Conservation (phyloP, 2,113 vertebrate species). For the Progne subis region DNA sequence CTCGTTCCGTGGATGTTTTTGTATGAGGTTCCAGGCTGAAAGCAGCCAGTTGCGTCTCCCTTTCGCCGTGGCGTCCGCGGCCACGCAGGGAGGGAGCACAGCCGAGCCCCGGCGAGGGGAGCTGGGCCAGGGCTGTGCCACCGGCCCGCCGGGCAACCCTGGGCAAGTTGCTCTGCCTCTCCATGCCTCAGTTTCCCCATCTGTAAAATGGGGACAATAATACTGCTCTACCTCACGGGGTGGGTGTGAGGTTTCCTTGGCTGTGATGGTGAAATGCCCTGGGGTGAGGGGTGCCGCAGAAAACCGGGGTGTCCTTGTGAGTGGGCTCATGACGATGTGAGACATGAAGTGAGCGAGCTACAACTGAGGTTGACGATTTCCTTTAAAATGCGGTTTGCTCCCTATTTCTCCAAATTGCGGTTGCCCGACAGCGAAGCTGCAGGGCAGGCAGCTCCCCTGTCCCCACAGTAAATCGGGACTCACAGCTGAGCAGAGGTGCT, state of each 20-base stretch:
- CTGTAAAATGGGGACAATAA: conserved; percentile 58
- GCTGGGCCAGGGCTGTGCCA: background rate
- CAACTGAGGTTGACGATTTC: background rate
- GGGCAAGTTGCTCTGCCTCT: conserved; percentile 18
- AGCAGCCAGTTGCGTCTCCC: background rate
- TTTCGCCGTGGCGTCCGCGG: background rate
- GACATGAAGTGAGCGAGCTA: accelerated
- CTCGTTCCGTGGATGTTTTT: background rate
- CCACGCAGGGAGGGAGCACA: background rate
- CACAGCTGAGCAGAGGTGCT: background rate
- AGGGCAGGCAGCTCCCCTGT: background rate
- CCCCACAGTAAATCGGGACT: background rate
- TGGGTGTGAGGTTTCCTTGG: conserved; percentile 22
- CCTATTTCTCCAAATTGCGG: background rate
- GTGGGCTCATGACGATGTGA: accelerated
- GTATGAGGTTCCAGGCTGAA: background rate
- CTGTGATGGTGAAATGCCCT: background rate
- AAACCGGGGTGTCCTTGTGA: background rate
- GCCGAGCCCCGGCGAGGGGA: background rate
- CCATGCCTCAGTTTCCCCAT: conserved; percentile 53
- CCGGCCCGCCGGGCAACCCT: background rate
- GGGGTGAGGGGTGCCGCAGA: background rate
- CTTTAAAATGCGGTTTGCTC: background rate
- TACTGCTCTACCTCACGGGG: conserved; percentile 55
- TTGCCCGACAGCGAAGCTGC: background rate